Evolutionary conservation across 2,113 vertebrate genomes (phyloP), one percentile per base, ranked within the genome.

Genomic region (Limnothrissa miodon): DNA sequence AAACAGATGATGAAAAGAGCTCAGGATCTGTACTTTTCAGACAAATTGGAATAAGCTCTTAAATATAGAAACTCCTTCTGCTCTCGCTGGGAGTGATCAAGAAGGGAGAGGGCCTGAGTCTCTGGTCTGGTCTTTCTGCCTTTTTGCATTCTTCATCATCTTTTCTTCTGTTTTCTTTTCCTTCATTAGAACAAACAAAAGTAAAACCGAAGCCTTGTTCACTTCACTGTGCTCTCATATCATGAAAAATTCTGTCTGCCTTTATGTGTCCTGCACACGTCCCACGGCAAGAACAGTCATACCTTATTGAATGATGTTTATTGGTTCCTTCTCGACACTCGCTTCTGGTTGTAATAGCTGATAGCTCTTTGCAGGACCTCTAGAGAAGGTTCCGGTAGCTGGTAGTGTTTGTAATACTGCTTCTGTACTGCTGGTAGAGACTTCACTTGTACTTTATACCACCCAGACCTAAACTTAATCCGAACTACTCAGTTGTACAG

Each of bases 21-120:
- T 74, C 66, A 74, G 66, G 66, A 74, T 74, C 66, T 74, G 29
- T 74, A 74, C 66, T 74, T 74, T 39, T 74, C 29, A 74, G 29
- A 36, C 66, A 74, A 17, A 74, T 36, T 36, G 36, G 25, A 74
- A 74, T 74, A 74, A 74, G 66, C 66, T 74, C 25, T 4, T 74
- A 15, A 36, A 29, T 15, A 74, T 15, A 74, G 13, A 74, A 10
- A 74, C 66, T 74, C 66, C 66, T 11, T 74, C 4, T 74, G 11
- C 13, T 74, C 66, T 70, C 62, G 3, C 59, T 62, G 6, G 51
- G 51, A 56, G 51, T 56, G 21, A 56, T 62, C 25, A 1, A 62
- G n/a, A 29, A 29, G 59, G 59, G 59, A 25, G 59, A 62, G 29
- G 59, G 59, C n/a, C n/a, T 62, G n/a, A 62, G n/a, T n/a, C 59